Base-by-base conservation (phyloP, 30 jellyfish, hydroid and myxozoan genomes). In the Catostylus mosaicus region DNA sequence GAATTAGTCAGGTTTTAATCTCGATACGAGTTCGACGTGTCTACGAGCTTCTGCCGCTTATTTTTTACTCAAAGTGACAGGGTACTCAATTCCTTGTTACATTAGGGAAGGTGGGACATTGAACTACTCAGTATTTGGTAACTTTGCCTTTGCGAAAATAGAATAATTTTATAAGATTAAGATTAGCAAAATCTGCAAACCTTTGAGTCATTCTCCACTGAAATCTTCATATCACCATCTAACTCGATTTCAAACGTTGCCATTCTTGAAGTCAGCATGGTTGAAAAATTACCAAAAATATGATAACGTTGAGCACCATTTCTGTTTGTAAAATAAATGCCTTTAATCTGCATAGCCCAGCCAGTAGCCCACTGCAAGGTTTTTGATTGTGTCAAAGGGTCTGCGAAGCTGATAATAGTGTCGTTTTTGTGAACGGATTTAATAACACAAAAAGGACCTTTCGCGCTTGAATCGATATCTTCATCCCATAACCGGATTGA, bases 401-500 rank as follows among this genome's bases (percentile, higher is more conserved):
- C 50, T 6, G 85, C 63, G 52, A 82, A 82, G 3, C 86, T 81
- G 19, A 82, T 56, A 7, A 69, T 19, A 0, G 86, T 70, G 40
- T 82, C 79, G 29, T 70, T 82, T 16, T 30, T 27, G 2, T 51
- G 32, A 37, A 69, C 36, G 7, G 86, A 82, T 33, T 69, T 29
- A 22, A 82, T 50, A 16, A 82, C 43, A 73, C 92, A 82, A 26
- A 56, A 51, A 11, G 50, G 80, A 2, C 10, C 65, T 45, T 66
- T 73, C 4, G 79, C 0, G 3, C 63, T 57, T 16, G 69, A n/a
- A 29, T 30, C 63, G 4, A 82, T 22, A 32, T 82, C 92, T 20
- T 82, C 92, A 31, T 82, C 92, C 0, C 54, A 75, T 45, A 82
- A 23, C 46, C 51, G 71, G 27, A 82, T 27, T 30, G 52, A 35